phyloP scores from a whole-genome alignment of 1,140 invertebrate genomes.

The Ephestia elutella region DNA sequence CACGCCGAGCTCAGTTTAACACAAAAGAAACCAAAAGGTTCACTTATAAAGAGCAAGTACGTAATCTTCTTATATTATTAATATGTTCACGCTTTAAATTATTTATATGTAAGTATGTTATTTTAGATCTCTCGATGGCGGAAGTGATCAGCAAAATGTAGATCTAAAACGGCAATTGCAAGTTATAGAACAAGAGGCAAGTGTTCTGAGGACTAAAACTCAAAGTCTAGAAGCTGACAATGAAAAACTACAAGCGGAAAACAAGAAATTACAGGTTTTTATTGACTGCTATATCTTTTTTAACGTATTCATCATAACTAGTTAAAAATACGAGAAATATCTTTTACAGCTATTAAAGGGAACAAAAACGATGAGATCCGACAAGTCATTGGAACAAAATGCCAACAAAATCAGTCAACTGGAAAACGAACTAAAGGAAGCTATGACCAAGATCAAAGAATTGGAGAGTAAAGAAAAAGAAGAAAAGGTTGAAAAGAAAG shows the following conservation, averaged over 20 bases:
- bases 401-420: conserved; percentile 77
- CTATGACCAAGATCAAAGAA: conserved; percentile 77
- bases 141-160: conserved; percentile 76
- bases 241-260: conserved; percentile 82
- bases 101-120: neutral
- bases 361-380: conserved; percentile 69
- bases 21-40: conserved; percentile 77
- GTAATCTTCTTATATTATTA: conserved; percentile 25
- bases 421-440: conserved; percentile 79
- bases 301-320: neutral
- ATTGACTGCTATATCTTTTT: neutral
- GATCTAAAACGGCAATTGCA: conserved; percentile 84
- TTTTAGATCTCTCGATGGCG: conserved; percentile 76
- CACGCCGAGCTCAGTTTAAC: conserved; percentile 80
- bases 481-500: conserved; percentile 73
- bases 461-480: conserved; percentile 71
- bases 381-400: conserved; percentile 73
- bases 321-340: too few species aligned
- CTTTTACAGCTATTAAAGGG: conserved; percentile 67
- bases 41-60: conserved; percentile 78
- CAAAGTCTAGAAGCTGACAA: conserved; percentile 82
- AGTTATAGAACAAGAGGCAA: conserved; percentile 83
- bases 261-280: conserved; percentile 77
- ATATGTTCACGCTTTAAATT: neutral
- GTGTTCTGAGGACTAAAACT: conserved; percentile 78